These are phyloP conservation scores for Megatriorchis doriae DNA, from an alignment of 2,113 vertebrate species.

Conservation along the genomic window DNA sequence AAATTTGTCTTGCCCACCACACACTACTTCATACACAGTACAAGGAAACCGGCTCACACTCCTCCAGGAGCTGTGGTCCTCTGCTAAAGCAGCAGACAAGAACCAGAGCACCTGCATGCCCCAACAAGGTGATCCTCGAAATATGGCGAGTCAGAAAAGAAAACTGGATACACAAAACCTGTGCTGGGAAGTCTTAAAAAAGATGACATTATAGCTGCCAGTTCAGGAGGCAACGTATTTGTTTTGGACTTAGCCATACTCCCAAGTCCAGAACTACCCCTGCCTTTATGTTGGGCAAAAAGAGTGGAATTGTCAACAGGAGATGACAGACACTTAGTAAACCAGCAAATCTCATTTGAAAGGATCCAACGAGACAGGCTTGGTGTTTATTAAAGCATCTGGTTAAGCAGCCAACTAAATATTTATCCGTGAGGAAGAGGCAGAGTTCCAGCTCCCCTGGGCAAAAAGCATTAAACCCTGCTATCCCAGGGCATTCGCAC, in stretches of 20 bases:
- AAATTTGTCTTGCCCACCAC: not conserved
- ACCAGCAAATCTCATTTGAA: not conserved
- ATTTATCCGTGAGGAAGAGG: not conserved
- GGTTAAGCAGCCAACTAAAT: not conserved
- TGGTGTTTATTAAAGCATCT: not conserved
- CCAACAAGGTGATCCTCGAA: not conserved
- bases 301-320: not conserved
- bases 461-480: not conserved
- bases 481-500: not conserved
- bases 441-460: not conserved
- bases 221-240: not conserved
- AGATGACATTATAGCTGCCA: not conserved
- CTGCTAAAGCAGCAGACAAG: not conserved
- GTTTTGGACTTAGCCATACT: not conserved
- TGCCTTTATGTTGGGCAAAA: not conserved
- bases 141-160: accelerated
- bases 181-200: not conserved
- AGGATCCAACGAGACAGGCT: not conserved
- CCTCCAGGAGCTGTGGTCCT: not conserved
- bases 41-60: not conserved
- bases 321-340: not conserved
- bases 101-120: not conserved
- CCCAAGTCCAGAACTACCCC: not conserved
- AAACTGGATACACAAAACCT: not conserved
- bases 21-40: not conserved